phyloP scores from a whole-genome alignment of 37 sponge, comb jelly and placozoan species.

The Ephydatia muelleri region DNA sequence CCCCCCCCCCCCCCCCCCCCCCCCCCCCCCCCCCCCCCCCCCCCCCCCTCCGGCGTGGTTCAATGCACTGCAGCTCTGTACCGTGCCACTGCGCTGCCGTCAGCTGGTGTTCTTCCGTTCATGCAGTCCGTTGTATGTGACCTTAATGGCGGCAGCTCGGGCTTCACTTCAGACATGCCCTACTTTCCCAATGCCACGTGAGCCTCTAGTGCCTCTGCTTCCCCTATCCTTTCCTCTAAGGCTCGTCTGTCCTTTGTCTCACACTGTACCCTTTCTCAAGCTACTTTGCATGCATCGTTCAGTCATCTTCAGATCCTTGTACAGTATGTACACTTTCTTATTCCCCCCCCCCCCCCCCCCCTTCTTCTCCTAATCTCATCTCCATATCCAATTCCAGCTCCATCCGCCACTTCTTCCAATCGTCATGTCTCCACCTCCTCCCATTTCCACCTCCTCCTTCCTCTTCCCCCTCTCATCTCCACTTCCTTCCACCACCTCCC shows the following conservation, averaged over 20 bases:
- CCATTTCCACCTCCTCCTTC: background rate
- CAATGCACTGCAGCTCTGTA: slow-evolving; percentile 48
- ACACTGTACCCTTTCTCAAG: background rate
- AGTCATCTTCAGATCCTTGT: too few relatives aligned
- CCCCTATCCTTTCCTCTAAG: background rate
- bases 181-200: slow-evolving; percentile 71
- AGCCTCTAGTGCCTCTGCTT: background rate
- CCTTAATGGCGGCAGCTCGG: slow-evolving; percentile 3
- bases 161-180: slow-evolving; percentile 49
- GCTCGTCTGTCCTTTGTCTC: too few relatives aligned
- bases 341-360: too few relatives aligned
- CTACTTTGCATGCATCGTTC: too few relatives aligned
- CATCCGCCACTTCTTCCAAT: background rate
- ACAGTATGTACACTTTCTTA: too few relatives aligned
- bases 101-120: slow-evolving; percentile 94
- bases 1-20: too few relatives aligned
- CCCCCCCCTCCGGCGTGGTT: too few relatives aligned
- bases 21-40: too few relatives aligned
- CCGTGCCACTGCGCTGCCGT: slow-evolving; percentile 89
- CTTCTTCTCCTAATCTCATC: background rate
- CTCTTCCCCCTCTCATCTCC: background rate
- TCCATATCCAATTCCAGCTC: background rate
- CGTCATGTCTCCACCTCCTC: background rate
- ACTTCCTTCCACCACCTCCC: too few relatives aligned
- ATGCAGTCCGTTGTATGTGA: slow-evolving; percentile 93